phyloP scores from a whole-genome alignment of 2,113 vertebrate species.

The Xyrauchen texanus region DNA sequence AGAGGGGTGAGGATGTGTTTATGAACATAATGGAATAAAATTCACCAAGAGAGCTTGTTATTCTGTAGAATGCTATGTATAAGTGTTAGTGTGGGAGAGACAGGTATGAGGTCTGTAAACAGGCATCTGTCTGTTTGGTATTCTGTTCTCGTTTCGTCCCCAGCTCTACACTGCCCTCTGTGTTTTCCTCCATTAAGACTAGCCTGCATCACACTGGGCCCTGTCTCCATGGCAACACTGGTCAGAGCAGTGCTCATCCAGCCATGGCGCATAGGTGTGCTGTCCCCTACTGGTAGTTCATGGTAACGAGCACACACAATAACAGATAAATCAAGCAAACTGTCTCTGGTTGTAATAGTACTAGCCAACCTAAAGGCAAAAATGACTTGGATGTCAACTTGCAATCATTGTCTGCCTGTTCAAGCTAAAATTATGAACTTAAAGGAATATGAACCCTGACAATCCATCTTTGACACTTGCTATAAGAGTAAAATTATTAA shows the following conservation, averaged over 20 bases:
- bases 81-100: background rate
- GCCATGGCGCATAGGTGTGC: slow-evolving; percentile 67
- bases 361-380: too few relatives aligned
- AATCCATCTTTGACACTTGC: too few relatives aligned
- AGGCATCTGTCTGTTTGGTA: slow-evolving; percentile 32
- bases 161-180: slow-evolving; percentile 72
- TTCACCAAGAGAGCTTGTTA: background rate
- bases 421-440: too few relatives aligned
- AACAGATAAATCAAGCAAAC: too few relatives aligned
- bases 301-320: slow-evolving; percentile 51
- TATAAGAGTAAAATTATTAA: too few relatives aligned
- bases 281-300: slow-evolving; percentile 79
- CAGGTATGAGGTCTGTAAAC: slow-evolving; percentile 46
- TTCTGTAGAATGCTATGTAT: background rate
- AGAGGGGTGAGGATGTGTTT: background rate
- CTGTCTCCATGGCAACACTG: slow-evolving; percentile 90
- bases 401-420: too few relatives aligned
- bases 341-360: too few relatives aligned
- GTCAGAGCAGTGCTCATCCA: slow-evolving; percentile 65
- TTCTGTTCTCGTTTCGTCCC: slow-evolving; percentile 39
- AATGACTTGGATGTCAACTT: too few relatives aligned
- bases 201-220: slow-evolving; percentile 59
- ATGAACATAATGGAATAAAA: background rate
- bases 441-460: too few relatives aligned
- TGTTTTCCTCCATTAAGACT: slow-evolving; percentile 55